phyloP scores from a whole-genome alignment of 2,888 invertebrate genomes.

The Volucella inanis region DNA sequence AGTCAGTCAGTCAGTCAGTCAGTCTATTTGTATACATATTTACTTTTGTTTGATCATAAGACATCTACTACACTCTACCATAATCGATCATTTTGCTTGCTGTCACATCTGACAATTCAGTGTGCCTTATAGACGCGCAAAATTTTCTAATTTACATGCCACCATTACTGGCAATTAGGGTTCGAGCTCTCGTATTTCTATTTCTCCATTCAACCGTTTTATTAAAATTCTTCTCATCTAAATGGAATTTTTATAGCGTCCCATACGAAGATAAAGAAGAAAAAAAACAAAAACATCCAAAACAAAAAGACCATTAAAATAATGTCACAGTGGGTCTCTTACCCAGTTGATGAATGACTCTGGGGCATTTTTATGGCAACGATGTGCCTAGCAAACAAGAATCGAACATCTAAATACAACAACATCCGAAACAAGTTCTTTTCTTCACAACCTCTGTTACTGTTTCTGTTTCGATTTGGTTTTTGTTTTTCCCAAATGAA shows the following conservation, averaged over 20 bases:
- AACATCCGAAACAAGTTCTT: conserved; percentile 41
- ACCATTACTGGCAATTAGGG: conserved; percentile 33
- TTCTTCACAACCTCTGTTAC: too few species aligned
- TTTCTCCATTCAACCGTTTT: conserved; percentile 19
- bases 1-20: conserved; percentile 61
- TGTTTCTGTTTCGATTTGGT: conserved; percentile 7
- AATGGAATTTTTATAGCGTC: conserved; percentile 47
- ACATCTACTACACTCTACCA: not conserved
- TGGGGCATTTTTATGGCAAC: conserved; percentile 72
- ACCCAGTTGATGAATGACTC: conserved; percentile 73
- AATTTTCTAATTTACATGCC: conserved; percentile 46
- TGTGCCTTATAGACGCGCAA: conserved; percentile 3
- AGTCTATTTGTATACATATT: too few species aligned
- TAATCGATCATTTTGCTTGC: conserved; percentile 67
- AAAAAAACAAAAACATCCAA: conserved; percentile 56
- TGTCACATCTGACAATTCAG: conserved; percentile 67
- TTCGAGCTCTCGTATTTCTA: not conserved
- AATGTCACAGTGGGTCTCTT: conserved; percentile 71
- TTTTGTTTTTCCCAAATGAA: conserved; percentile 16
- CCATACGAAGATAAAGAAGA: not conserved
- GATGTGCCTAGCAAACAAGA: conserved; percentile 61
- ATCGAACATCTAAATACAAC: conserved; percentile 40
- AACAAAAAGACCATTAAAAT: conserved; percentile 70
- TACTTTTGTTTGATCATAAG: conserved; percentile 43
- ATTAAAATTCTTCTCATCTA: conserved; percentile 58